Base-by-base conservation (phyloP, 64 coral and sea anemone species). In the Trachythela sp. region DNA sequence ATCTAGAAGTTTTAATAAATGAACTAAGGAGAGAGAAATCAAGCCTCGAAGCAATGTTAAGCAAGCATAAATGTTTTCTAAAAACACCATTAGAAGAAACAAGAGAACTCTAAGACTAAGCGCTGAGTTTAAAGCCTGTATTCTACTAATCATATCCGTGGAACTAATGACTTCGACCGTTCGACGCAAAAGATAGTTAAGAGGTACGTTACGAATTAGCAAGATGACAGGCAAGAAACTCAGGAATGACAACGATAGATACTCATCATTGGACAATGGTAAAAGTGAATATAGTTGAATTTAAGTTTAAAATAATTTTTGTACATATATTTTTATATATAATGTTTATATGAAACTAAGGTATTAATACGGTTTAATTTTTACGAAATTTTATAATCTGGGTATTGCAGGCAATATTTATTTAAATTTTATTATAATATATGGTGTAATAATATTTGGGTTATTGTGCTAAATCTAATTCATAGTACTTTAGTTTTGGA, bases 1-100 rank as follows among this genome's bases (percentile, higher is more conserved):
- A 89, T 50, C 88, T 97, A 31, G 93, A 97, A 83, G 88, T 89
- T 36, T 93, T 94, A n/a, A 97, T 97, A 22, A 92, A 86, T 29
- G 94, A 97, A 33, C 86, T 97, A 20, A 93, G 94, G 40, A 91
- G 88, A 10, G 95, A 97, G 84, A 97, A 94, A 15, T 92, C 92
- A 84, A 90, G 94, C 30, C 86, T 97, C 6, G 95, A 97, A 36
- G 92, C 94, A 48, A 97, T 97, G 95, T 26, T 97, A 0, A 91
- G 94, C 68, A 94, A 93, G 10, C 95, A 97, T 89, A 97, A 91
- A 64, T 97, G 95, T 33, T 27, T 64, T 6, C 22, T 64, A 27
- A 27, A 64, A 64, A 64, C 56, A n/a, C 56, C 56, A 8, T n/a
- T 64, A 64, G 56, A 64, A 27, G 56, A 64, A 27, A 64, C 20